Evolutionary conservation across 2,888 invertebrate species (phyloP).

Genomic region (Tanytarsus gracilentus): DNA sequence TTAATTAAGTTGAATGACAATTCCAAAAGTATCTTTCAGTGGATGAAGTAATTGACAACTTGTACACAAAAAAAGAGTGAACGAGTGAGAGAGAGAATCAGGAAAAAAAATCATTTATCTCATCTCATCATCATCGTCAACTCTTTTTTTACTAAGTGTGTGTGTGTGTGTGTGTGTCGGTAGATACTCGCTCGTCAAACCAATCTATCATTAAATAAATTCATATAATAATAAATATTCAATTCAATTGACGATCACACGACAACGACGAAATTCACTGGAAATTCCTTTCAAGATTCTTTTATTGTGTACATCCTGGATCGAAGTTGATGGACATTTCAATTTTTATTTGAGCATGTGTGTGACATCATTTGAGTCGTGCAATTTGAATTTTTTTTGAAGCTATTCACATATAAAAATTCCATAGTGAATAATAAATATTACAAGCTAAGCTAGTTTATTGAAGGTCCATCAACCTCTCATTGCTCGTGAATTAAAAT

Average conservation of each 20-base stretch:
- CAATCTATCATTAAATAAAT: constrained; percentile 20
- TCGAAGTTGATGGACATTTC: background rate
- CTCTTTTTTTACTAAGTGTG: background rate
- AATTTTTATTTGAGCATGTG: no score
- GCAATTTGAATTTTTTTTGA: no score
- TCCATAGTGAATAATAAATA: no score
- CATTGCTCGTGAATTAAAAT: no score
- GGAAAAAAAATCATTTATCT: constrained; percentile 1
- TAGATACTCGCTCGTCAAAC: background rate
- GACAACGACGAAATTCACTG: background rate
- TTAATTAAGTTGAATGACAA: constrained; percentile 29
- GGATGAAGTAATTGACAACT: constrained; percentile 14
- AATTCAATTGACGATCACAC: background rate
- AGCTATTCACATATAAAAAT: no score
- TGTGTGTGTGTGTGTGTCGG: no score
- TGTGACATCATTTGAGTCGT: no score
- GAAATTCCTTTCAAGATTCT: background rate
- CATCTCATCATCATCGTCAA: background rate
- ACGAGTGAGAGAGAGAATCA: no score
- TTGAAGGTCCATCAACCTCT: no score
- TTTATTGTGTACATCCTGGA: background rate
- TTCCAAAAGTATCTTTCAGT: constrained; percentile 5
- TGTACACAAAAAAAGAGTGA: no score
- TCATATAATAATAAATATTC: background rate
- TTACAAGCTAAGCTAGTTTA: no score